phyloP scores from a whole-genome alignment of 1,140 invertebrate genomes.

The Papilio polytes region DNA sequence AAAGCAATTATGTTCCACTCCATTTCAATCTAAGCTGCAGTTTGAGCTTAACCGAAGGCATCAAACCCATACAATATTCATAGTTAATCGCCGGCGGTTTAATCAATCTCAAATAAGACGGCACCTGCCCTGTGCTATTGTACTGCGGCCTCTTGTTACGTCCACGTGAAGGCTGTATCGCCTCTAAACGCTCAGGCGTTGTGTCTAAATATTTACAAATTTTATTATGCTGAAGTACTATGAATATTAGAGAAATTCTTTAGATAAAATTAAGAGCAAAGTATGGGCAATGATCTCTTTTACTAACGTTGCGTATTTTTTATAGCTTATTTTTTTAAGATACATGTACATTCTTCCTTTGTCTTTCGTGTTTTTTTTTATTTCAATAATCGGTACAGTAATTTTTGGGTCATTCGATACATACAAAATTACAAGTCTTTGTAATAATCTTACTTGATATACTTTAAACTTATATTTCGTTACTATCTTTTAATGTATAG shows the following conservation, averaged over 20 bases:
- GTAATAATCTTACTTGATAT: no score
- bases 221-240: not conserved
- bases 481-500: no score
- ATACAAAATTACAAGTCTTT: no score
- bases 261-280: not conserved
- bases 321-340: no score
- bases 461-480: no score
- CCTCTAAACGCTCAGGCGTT: not conserved
- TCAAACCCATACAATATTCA: slow-evolving; percentile 38
- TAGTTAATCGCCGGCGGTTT: slow-evolving; percentile 48
- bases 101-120: slow-evolving; percentile 51
- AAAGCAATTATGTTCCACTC: no score
- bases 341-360: no score
- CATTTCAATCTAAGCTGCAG: not conserved
- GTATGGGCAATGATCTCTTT: not conserved
- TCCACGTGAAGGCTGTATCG: slow-evolving; percentile 35
- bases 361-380: no score
- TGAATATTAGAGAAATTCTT: not conserved
- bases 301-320: not conserved
- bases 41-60: not conserved
- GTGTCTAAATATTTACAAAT: slow-evolving; percentile 14
- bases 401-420: no score
- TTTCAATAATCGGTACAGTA: no score
- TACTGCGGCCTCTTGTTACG: slow-evolving; percentile 43
- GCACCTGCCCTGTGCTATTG: slow-evolving; percentile 46